Percentiles rank a stretch among this genome's conserved stretches.
These are phyloP conservation scores for Erithacus rubecula DNA, from an alignment of 2,797 vertebrate genomes.

Conservation along the genomic window DNA sequence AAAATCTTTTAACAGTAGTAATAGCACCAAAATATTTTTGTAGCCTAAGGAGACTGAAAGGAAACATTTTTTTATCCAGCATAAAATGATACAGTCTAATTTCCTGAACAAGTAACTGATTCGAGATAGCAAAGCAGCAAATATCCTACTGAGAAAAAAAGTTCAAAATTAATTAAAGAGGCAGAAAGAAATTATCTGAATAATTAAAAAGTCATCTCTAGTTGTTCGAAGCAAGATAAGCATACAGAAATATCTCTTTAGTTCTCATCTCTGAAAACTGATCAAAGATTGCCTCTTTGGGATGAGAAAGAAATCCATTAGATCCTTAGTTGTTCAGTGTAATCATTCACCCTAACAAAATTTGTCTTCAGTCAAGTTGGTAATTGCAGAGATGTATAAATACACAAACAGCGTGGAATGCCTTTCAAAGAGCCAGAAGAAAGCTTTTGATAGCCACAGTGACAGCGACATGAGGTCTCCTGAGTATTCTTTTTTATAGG, in stretches of 20 bases:
- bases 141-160: background rate
- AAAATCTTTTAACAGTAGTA: background rate
- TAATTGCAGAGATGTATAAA: background rate
- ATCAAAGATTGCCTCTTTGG: background rate
- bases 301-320: background rate
- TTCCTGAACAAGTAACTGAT: background rate
- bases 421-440: background rate
- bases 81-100: background rate
- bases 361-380: background rate
- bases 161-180: background rate
- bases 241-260: background rate
- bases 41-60: background rate
- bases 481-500: conserved; percentile 54
- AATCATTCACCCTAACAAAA: background rate
- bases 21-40: background rate
- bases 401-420: background rate
- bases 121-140: background rate
- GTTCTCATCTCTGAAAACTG: background rate
- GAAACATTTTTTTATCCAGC: background rate
- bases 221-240: background rate
- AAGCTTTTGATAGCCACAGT: background rate
- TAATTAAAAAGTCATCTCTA: background rate
- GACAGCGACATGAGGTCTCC: conserved; percentile 21
- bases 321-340: background rate
- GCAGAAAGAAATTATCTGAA: background rate